A percentile compares a stretch with the other conserved stretches of the same genome.
Evolutionary conservation across 2,797 vertebrate genomes (phyloP).

Genomic region (Etheostoma perlongum): DNA sequence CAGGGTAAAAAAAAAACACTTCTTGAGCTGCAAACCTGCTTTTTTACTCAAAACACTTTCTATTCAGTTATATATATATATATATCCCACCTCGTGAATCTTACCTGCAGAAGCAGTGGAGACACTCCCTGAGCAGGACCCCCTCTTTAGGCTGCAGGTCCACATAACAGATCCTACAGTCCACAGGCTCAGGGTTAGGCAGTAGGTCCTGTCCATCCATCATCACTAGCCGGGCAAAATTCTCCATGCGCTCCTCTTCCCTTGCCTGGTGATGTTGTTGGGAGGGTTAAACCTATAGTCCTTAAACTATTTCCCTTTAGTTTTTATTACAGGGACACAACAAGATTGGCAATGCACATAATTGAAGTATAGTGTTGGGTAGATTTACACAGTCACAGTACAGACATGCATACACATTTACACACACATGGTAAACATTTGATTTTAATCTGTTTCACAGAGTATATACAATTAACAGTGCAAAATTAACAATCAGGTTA

Average conservation of each 20-base stretch:
- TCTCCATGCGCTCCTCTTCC: conserved; percentile 86
- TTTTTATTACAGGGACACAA: background rate
- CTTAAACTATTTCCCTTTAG: background rate
- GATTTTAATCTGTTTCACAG: conserved; percentile 61
- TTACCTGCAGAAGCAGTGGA: conserved; percentile 93
- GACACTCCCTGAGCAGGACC: conserved; percentile 90
- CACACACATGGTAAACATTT: conserved; percentile 52
- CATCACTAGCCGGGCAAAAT: conserved; percentile 87
- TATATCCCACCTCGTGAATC: background rate
- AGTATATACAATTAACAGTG: conserved; percentile 58
- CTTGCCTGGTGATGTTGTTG: conserved; percentile 75
- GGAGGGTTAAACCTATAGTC: conserved; percentile 17
- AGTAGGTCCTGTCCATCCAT: conserved; percentile 88
- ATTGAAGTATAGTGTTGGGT: background rate
- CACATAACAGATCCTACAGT: conserved; percentile 89
- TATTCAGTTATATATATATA: background rate
- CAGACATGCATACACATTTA: background rate
- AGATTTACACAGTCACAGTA: background rate
- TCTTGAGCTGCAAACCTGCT: background rate
- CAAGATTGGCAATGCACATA: background rate
- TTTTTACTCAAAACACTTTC: background rate
- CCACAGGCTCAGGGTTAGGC: conserved; percentile 86
- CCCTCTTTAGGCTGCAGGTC: conserved; percentile 83
- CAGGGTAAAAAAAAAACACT: background rate
- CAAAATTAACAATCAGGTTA: conserved; percentile 45